Evolutionary conservation across 2,113 vertebrate genomes (phyloP), one percentile per base, ranked within the genome.

Genomic region (Ceratotherium simum): DNA sequence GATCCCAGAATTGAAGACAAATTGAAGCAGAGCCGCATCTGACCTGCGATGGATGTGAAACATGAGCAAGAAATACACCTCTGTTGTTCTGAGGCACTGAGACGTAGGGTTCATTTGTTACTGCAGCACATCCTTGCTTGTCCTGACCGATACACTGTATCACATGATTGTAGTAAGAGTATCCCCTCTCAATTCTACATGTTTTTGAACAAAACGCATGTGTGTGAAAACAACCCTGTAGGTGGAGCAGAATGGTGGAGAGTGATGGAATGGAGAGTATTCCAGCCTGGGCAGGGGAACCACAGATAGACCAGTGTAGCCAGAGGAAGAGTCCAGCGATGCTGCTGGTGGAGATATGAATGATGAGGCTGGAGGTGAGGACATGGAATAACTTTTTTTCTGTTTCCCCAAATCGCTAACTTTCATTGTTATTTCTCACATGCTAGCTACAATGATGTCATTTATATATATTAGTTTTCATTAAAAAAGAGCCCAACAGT

Each of bases 371-470:
- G 3, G 42, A 46, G 42, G 69, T 4, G 2, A 48, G 11, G 42
- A 39, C 81, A 89, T 70, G 25, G 79, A 65, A 7, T 56, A 76
- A 14, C 9, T 36, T 54, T 56, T 17, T 13, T 14, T 23, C 70
- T 16, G 3, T 73, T 91, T 64, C 20, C 39, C 64, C 2, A 80
- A 75, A 82, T 46, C 76, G 84, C 11, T 73, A 65, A 80, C 84
- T 80, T 79, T 56, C 54, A 60, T 25, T 73, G 67, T 82, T 86
- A 88, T 64, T 58, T 96, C 84, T 90, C 62, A 90, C 27, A 31
- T 25, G 42, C 33, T 56, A 85, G 33, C 27, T 18, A 51, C 17
- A 80, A n/a, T 46, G 31, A 86, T 85, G 54, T 31, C 17, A 84
- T 54, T 51, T 51, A 85, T 46, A 39, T 16, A 64, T 31, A 62